Conservation (phyloP, 92 coral and sea anemone genomes). For the Siderastrea radians region DNA sequence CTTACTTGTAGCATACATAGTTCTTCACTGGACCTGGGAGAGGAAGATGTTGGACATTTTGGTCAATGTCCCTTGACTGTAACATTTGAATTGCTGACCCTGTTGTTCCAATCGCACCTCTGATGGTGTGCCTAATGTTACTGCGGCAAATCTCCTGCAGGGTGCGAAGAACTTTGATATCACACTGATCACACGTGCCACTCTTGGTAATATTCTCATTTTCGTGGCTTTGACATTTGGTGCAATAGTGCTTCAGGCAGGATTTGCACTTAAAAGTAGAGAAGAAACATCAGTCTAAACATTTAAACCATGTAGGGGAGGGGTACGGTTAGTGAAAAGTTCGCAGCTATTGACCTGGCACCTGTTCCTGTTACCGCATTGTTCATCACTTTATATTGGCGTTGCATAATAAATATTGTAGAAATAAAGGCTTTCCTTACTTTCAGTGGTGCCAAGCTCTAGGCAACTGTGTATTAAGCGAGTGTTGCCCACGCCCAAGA, state of each 20-base stretch:
- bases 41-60: slow-evolving; percentile 83
- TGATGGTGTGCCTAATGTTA: slow-evolving; percentile 68
- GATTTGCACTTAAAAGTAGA: slow-evolving; percentile 69
- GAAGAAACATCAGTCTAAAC: neutral
- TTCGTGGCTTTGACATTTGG: slow-evolving; percentile 72
- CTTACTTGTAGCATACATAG: slow-evolving; percentile 79
- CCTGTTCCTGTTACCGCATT: neutral
- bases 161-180: slow-evolving; percentile 66
- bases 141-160: slow-evolving; percentile 84
- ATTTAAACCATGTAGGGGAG: neutral
- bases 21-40: slow-evolving; percentile 80
- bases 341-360: neutral
- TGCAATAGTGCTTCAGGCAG: slow-evolving; percentile 76
- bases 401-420: neutral
- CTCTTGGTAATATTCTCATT: slow-evolving; percentile 47
- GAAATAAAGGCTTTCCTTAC: no score
- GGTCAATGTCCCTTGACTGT: slow-evolving; percentile 74
- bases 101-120: slow-evolving; percentile 47
- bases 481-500: no score
- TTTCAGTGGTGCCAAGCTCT: no score
- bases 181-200: slow-evolving; percentile 79
- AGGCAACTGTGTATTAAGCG: no score
- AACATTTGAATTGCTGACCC: slow-evolving; percentile 40
- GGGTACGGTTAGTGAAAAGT: neutral
- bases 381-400: no score